Base-by-base conservation (phyloP, 2,113 vertebrate genomes). In the Cebidichthys violaceus region DNA sequence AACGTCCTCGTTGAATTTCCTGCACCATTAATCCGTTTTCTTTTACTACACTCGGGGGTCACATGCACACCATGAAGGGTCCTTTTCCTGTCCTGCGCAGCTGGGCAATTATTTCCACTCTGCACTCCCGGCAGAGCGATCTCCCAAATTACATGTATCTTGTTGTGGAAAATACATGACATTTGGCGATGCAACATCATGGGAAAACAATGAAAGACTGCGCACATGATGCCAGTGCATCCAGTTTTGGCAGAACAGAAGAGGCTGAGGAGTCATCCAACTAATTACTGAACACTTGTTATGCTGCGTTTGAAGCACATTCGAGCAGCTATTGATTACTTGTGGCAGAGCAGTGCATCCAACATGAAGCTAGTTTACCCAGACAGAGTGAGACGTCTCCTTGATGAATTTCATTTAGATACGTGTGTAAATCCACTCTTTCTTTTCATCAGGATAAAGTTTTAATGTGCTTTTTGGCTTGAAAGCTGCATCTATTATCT, bases 131-230 rank as follows among this genome's bases (percentile, higher is more conserved):
- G 77, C 70, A 83, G 80, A 82, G 80, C 84, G 71, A 35, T 79
- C 79, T 70, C 61, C 87, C 75, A 90, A 93, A 91, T 92, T 89
- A 91, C 86, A 92, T 89, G 90, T 86, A 85, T 93, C 88, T 86
- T 67, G 77, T 77, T 85, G 88, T 85, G 77, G 89, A 90, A 89
- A 89, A 86, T 91, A 83, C 89, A 91, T 90, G 77, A 77, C 77
- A 90, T 92, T 90, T 91, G 79, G 82, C 62, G 47, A 76, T 75
- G 79, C 78, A 79, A 62, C 91, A 88, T 84, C 70, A 79, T 79
- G 74, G 82, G 70, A 85, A 86, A 86, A 90, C 89, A 90, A 87
- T 70, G 81, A 83, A 82, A 72, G 52, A 20, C 64, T 33, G 4
- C 41, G 77, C 66, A 45, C 77, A 52, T 27, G 45, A 82, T 88